Conservation (phyloP, 2,888 invertebrate genomes). For the Apotomis betuletana region DNA sequence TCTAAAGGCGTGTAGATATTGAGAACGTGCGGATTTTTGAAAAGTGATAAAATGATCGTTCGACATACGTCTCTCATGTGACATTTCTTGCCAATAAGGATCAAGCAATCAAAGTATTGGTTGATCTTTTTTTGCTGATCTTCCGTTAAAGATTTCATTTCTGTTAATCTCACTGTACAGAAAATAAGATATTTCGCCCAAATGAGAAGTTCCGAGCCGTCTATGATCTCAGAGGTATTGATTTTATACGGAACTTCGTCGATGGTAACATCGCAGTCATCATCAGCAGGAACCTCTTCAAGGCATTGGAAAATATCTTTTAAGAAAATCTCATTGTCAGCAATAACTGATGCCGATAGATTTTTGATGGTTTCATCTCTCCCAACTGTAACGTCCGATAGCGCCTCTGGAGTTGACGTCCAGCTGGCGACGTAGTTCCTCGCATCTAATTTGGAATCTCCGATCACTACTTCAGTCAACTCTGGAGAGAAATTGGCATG, state of each 20-base stretch:
- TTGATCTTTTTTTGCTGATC: constrained; percentile 60
- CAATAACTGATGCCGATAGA: constrained; percentile 73
- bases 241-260: constrained; percentile 59
- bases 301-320: constrained; percentile 64
- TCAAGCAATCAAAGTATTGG: constrained; percentile 63
- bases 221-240: constrained; percentile 52
- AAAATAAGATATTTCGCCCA: constrained; percentile 76
- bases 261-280: constrained; percentile 57
- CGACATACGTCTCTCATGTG: constrained; percentile 65
- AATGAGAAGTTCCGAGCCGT: constrained; percentile 68
- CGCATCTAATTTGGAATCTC: constrained; percentile 74
- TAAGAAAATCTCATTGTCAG: constrained; percentile 58
- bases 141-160: constrained; percentile 60
- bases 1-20: constrained; percentile 71
- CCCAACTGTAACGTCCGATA: constrained; percentile 62
- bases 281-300: constrained; percentile 54
- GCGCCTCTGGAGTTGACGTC: constrained; percentile 62
- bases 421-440: constrained; percentile 81
- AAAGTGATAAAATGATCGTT: constrained; percentile 61
- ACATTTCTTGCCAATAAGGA: constrained; percentile 61
- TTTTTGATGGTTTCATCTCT: constrained; percentile 63
- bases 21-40: constrained; percentile 71
- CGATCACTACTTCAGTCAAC: constrained; percentile 75
- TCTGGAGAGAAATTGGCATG: constrained; percentile 84
- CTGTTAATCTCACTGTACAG: constrained; percentile 66